These are phyloP conservation scores for Lonchura striata DNA, from an alignment of 2,113 vertebrate species.

Conservation along the genomic window DNA sequence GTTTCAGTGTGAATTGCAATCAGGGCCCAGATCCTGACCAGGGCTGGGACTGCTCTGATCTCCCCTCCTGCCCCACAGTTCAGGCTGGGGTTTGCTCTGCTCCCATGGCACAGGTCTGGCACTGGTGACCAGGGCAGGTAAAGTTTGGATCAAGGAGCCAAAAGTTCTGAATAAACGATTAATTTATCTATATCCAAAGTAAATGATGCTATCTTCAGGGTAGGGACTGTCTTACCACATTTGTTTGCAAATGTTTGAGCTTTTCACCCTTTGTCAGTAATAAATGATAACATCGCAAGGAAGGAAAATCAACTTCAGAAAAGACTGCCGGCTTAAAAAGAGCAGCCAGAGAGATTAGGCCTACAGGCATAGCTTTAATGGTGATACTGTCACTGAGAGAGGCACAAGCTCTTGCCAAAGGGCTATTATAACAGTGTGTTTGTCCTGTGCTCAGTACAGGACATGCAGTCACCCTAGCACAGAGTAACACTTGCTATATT, in stretches of 20 bases:
- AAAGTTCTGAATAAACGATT: background rate
- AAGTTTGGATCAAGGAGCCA: background rate
- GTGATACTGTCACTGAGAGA: background rate
- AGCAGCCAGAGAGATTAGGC: background rate
- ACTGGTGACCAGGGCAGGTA: background rate
- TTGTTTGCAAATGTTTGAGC: background rate
- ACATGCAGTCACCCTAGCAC: background rate
- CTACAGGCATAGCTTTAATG: background rate
- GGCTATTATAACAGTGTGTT: background rate
- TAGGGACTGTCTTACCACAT: background rate
- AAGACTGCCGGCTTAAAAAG: background rate
- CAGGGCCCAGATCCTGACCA: background rate
- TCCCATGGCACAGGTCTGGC: background rate
- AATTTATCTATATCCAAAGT: background rate
- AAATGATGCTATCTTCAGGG: background rate
- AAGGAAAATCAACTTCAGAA: background rate
- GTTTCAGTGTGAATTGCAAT: background rate
- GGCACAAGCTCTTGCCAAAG: background rate
- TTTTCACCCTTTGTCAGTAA: background rate
- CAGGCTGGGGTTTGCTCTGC: background rate
- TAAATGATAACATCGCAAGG: background rate
- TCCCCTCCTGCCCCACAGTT: background rate
- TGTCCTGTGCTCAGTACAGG: background rate
- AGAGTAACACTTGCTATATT: background rate
- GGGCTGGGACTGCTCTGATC: background rate